Base-by-base conservation (phyloP, 35 echinoderm and acorn worm genomes). In the Anneissia japonica region DNA sequence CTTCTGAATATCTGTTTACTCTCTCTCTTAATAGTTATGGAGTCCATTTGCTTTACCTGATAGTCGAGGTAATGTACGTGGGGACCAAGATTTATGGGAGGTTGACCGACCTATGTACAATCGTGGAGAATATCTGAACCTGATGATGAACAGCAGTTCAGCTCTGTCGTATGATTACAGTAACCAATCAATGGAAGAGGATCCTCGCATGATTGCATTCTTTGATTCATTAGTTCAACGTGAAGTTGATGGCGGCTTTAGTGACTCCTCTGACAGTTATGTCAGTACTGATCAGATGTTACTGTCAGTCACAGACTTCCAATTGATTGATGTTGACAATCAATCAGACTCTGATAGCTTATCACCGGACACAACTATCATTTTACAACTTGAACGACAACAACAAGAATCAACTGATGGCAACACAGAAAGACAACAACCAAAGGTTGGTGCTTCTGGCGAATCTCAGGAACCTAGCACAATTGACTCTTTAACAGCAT, bases 201-300 rank as follows among this genome's bases (percentile, higher is more conserved):
- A 99, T 75, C 91, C 96, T 83, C 88, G 89, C 29, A 99, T 99
- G 96, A 80, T 99, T 34, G 96, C 96, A 37, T 99, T 99, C 84
- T 99, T 99, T 91, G 96, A 99, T 77, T 99, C 96, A 0, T 83
- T 99, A 46, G 86, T 99, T 12, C 96, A 99, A 38, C 85, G 96
- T 4, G 96, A 99, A 55, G 89, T 99, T 0, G 92, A 99, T 40
- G 85, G 92, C 2, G 91, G 96, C 73, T 91, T 93, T 77, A 99
- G 96, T 37, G 88, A 89, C 64, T 94, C 96, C 0, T 92, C 91
- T 81, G 88, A 93, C 77, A 99, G 96, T 77, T 86, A 84, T 80
- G 84, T 12, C 7, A 64, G 21, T 64, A 16, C 51, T 19, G 51
- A 64, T 26, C 51, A 23, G 7, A 43, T 43, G 40, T 43, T 43